These are phyloP conservation scores for Ostrea denselamellosa DNA, from an alignment of 1,140 invertebrate genomes.

Conservation along the genomic window DNA sequence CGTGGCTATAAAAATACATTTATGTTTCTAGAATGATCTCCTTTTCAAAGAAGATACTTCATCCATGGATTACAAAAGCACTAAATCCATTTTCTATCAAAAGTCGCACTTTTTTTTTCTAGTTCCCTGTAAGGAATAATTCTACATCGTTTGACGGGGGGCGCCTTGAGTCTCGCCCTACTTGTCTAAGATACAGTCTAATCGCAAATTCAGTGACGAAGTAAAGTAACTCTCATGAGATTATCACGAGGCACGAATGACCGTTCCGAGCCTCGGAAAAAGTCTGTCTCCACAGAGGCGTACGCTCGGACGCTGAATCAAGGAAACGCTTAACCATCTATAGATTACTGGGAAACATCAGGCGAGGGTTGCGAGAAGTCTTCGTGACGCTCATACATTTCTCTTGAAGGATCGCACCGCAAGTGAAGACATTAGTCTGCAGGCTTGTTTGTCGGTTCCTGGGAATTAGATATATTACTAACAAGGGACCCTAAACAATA, in stretches of 20 bases:
- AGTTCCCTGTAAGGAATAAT: not conserved
- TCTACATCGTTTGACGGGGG: not conserved
- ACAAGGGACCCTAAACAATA: conserved; percentile 23
- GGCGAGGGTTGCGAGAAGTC: not conserved
- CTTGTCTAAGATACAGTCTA: not conserved
- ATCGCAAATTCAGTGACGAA: conserved; percentile 18
- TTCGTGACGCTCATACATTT: conserved; percentile 20
- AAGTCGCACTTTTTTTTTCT: not conserved
- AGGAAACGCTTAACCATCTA: conserved; percentile 15
- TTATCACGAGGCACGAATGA: conserved; percentile 20
- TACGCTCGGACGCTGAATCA: conserved; percentile 21
- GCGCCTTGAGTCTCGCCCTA: not conserved
- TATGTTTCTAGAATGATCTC: not conserved
- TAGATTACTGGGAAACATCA: not conserved
- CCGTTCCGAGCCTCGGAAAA: conserved; percentile 20
- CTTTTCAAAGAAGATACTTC: not conserved
- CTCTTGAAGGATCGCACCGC: conserved; percentile 17
- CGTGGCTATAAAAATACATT: no score
- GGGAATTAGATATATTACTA: conserved; percentile 31
- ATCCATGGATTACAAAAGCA: not conserved
- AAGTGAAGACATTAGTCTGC: conserved; percentile 39
- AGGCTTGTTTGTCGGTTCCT: conserved; percentile 6
- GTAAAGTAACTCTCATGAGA: not conserved
- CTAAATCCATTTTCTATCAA: not conserved
- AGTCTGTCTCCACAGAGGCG: conserved; percentile 11